Evolutionary conservation across 2,888 invertebrate species (phyloP).

Genomic region (Brachynemurus nebulosus): DNA sequence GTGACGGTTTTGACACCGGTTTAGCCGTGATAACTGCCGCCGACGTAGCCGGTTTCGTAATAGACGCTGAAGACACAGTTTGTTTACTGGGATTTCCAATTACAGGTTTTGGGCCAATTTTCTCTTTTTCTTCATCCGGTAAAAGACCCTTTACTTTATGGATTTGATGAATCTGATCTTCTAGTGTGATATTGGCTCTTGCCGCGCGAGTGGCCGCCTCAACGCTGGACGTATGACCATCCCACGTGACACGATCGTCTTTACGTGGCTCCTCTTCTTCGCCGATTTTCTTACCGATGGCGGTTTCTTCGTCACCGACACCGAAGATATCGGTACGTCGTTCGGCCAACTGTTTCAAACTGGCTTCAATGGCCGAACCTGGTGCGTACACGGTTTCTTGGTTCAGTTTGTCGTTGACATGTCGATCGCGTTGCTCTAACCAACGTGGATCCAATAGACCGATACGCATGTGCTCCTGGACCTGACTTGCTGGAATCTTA

Average conservation of each 20-base stretch:
- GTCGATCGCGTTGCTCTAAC: slow-evolving; percentile 93
- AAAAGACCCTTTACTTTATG: slow-evolving; percentile 90
- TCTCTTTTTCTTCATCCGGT: slow-evolving; percentile 93
- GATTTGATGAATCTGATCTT: slow-evolving; percentile 95
- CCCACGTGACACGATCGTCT: slow-evolving; percentile 93
- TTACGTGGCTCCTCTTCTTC: slow-evolving; percentile 71
- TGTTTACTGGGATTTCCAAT: slow-evolving; percentile 29
- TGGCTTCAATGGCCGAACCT: slow-evolving; percentile 87
- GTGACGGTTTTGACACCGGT: slow-evolving; percentile 25
- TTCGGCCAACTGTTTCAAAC: slow-evolving; percentile 90
- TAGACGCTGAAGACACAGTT: slow-evolving; percentile 22
- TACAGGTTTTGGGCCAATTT: slow-evolving; percentile 85
- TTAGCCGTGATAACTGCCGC: slow-evolving; percentile 32
- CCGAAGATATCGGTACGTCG: slow-evolving; percentile 99
- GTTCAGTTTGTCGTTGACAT: slow-evolving; percentile 83
- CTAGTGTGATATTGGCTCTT: slow-evolving; percentile 85
- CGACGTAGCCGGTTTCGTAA: slow-evolving; percentile 19
- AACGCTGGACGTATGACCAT: slow-evolving; percentile 93
- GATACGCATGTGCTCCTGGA: slow-evolving; percentile 96
- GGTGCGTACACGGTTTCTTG: slow-evolving; percentile 74
- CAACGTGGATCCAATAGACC: slow-evolving; percentile 92
- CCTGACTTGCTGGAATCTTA: slow-evolving; percentile 90
- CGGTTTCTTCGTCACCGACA: slow-evolving; percentile 95
- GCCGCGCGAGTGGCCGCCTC: slow-evolving; percentile 92
- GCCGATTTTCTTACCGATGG: slow-evolving; percentile 96